A percentile compares a stretch with the other conserved stretches of the same genome.
Conservation (phyloP, 2,888 invertebrate genomes). For the Rotaria socialis region DNA sequence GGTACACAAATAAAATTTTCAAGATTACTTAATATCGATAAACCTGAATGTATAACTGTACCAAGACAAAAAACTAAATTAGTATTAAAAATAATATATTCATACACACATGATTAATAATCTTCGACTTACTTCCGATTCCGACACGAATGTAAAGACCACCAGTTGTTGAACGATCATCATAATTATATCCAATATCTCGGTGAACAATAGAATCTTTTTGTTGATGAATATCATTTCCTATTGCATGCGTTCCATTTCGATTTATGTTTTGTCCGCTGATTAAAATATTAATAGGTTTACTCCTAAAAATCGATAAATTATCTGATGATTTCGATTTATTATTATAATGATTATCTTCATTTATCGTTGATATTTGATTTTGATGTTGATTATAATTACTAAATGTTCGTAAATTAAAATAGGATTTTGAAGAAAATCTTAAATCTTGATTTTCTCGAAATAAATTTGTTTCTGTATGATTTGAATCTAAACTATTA, state of each 20-base stretch:
- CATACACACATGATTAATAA: neutral
- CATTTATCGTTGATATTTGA: neutral
- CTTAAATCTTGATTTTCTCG: neutral
- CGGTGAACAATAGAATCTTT: neutral
- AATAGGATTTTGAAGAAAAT: neutral
- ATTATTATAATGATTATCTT: neutral
- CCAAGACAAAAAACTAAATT: conserved; percentile 27
- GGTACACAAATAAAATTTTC: neutral
- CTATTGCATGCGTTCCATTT: neutral
- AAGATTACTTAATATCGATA: conserved; percentile 23
- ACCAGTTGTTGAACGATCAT: conserved; percentile 29
- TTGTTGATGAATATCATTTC: neutral
- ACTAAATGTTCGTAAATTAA: neutral
- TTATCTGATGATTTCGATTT: neutral
- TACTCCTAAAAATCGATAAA: neutral
- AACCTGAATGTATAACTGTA: conserved; percentile 1
- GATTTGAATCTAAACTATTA: neutral
- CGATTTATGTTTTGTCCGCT: neutral
- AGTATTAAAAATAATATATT: neutral
- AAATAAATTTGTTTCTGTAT: neutral
- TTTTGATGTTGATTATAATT: neutral
- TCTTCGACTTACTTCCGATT: neutral
- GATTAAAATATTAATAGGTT: neutral
- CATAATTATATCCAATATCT: conserved; percentile 14
- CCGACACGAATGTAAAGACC: conserved; percentile 30